Evolutionary conservation across 2,797 vertebrate genomes (phyloP), one percentile per base, ranked within the genome.

Genomic region (Falco berigora): DNA sequence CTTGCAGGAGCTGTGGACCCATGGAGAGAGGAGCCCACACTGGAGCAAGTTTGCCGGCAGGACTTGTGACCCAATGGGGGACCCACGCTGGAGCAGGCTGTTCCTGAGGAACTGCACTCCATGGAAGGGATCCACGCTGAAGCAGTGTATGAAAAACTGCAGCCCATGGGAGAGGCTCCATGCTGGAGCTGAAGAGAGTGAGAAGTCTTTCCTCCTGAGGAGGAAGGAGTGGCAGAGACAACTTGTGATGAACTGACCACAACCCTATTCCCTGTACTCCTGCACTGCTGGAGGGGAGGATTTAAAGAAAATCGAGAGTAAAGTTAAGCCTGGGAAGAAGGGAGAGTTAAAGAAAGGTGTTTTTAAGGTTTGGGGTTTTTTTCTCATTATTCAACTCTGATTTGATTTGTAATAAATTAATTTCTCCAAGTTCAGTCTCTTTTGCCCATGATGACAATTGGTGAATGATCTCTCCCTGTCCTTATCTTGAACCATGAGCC

Each of bases 11-110:
- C 42, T 19, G 18, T 44, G 42, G 18, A 44, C 42, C n/a, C 53
- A 32, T 12, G 17, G 24, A 66, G 42, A 44, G 42, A 78, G 52
- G 12, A 52, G 12, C n/a, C 14, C 36, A 40, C 10, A 8, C 9
- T 64, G 44, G n/a, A 64, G 38, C 13, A 22, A 14, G 12, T 59
- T 46, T 84, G 52, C 20, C 59, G 27, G 8, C n/a, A 38, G 32
- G 32, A 40, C n/a, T 24, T 34, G 53, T 25, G 40, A 32, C 17
- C 8, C 24, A 0, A 0, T 30, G n/a, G 13, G n/a, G n/a, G n/a
- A 55, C 15, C 5, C 12, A 44, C 0, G 2, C 32, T 36, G 61
- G 22, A 62, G 62, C 42, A 80, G 11, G 6, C 34, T 68, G 10
- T n/a, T 75, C 62, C 58, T n/a, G 24, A 69, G 44, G 36, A 14